phyloP scores from a whole-genome alignment of 2,797 vertebrate species.

The Leptoclinus maculatus region DNA sequence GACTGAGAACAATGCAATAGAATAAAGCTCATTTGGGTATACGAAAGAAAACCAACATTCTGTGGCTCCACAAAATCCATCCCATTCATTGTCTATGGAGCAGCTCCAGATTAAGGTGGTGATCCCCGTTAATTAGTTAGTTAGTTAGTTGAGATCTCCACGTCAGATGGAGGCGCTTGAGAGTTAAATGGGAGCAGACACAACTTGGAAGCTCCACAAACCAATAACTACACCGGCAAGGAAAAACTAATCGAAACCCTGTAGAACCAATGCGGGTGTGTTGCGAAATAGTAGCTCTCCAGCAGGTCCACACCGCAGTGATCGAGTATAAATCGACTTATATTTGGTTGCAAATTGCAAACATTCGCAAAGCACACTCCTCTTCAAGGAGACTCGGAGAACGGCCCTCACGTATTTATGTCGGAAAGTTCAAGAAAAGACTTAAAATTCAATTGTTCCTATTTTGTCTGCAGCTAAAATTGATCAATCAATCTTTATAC shows the following conservation, averaged over 20 bases:
- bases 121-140: not conserved
- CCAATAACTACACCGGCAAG: conserved; percentile 7
- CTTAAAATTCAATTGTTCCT: conserved; percentile 8
- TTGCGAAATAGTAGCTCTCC: not conserved
- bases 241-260: not conserved
- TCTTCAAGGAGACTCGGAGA: not conserved
- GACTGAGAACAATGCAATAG: too few relatives aligned
- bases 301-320: not conserved
- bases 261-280: not conserved
- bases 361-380: not conserved
- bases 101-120: not conserved
- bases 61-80: not conserved
- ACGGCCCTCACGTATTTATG: not conserved
- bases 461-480: conserved; percentile 7
- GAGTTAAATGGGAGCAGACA: conserved; percentile 23
- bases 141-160: not conserved
- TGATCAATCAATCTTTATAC: not conserved
- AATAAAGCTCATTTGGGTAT: too few relatives aligned
- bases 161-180: conserved; percentile 32
- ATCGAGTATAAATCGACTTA: not conserved
- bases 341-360: not conserved
- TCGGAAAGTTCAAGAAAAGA: conserved; percentile 5
- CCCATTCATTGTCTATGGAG: not conserved
- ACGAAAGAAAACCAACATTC: too few relatives aligned
- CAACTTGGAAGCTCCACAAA: conserved; percentile 17